These are phyloP conservation scores for Tetragnatha montana DNA, from an alignment of 2,888 invertebrate genomes.

Conservation along the genomic window DNA sequence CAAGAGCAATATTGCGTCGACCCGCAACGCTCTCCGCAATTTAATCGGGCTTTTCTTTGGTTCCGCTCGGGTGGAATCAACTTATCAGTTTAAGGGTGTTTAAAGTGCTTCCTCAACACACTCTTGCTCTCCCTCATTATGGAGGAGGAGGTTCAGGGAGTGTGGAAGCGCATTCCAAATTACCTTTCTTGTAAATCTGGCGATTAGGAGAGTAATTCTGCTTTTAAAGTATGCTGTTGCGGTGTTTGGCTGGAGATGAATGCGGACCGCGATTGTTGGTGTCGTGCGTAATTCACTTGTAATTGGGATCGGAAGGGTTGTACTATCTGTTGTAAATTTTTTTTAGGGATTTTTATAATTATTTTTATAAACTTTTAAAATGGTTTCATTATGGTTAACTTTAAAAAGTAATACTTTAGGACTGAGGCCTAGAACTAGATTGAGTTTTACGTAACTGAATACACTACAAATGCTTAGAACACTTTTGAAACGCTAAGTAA, in stretches of 20 bases:
- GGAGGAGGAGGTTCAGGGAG: background rate
- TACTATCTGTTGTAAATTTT: too few species aligned
- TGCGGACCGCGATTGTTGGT: too few species aligned
- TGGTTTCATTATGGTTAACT: too few species aligned
- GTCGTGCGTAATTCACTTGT: too few species aligned
- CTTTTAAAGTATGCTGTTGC: background rate
- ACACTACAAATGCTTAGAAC: too few species aligned
- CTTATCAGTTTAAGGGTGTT: slow-evolving; percentile 43
- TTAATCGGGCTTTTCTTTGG: background rate
- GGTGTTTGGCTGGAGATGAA: background rate
- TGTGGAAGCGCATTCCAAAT: background rate
- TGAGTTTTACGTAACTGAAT: too few species aligned
- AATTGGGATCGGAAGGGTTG: too few species aligned
- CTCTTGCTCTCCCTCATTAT: background rate
- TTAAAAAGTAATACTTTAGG: too few species aligned
- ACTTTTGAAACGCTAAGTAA: too few species aligned
- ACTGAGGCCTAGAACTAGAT: too few species aligned
- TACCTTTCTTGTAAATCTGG: background rate
- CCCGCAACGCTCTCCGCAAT: background rate
- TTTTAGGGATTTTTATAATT: too few species aligned
- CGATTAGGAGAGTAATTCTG: background rate
- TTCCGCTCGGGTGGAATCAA: background rate
- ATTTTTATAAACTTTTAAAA: too few species aligned
- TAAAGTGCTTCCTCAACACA: background rate
- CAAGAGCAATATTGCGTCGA: background rate